A percentile compares a stretch with the other conserved stretches of the same genome.
These are phyloP conservation scores for Rhynchomys soricoides DNA, from an alignment of 2,113 vertebrate species.

Conservation along the genomic window DNA sequence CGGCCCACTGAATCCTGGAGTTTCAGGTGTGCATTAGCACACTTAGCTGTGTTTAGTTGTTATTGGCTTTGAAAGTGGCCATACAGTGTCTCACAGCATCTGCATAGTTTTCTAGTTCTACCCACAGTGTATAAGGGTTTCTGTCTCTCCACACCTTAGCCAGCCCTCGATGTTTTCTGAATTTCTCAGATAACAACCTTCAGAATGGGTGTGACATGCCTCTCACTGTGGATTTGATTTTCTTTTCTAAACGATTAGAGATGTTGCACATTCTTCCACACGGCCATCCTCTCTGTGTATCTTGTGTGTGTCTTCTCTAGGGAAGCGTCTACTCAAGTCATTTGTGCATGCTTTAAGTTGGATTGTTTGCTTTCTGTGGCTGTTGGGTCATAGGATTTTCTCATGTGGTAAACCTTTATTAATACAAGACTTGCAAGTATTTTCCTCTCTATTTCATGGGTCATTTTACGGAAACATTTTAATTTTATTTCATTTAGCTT, in stretches of 20 bases:
- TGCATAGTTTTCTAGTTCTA: not conserved
- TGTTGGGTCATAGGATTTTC: slow-evolving; percentile 28
- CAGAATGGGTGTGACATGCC: not conserved
- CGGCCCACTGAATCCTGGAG: not conserved
- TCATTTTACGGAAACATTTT: not conserved
- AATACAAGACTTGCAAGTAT: slow-evolving; percentile 23
- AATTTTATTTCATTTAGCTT: not conserved
- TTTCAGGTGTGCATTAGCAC: not conserved
- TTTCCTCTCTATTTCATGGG: not conserved
- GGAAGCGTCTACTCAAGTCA: slow-evolving; percentile 23
- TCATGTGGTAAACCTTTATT: not conserved
- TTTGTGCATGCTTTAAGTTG: slow-evolving; percentile 14
- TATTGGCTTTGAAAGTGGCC: not conserved
- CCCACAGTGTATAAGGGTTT: not conserved
- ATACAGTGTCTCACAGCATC: not conserved
- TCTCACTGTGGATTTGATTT: slow-evolving; percentile 17
- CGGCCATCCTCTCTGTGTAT: not conserved
- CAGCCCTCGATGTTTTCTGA: not conserved
- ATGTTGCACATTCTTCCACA: not conserved
- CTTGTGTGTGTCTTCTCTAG: not conserved
- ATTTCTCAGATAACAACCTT: not conserved
- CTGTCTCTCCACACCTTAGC: not conserved
- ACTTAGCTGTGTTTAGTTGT: not conserved
- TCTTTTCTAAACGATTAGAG: slow-evolving; percentile 10
- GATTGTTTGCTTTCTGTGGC: not conserved